Evolutionary conservation across 1,140 invertebrate genomes (phyloP).

Genomic region (Drosophila parabipectinata): DNA sequence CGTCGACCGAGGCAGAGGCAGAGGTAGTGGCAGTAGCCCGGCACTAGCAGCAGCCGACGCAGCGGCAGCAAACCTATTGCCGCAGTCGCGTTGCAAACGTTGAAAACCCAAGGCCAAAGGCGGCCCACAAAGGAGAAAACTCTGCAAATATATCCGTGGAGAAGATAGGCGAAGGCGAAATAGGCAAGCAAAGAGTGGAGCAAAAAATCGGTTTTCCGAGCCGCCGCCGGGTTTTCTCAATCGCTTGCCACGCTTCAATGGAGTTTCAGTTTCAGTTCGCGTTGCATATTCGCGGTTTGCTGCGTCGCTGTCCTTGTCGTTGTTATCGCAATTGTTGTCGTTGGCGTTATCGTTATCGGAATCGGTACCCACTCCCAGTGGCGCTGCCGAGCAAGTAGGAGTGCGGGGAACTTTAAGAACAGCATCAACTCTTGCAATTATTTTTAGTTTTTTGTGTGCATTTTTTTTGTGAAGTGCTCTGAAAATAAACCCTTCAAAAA

Average conservation of each 20-base stretch:
- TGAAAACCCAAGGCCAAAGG: constrained; percentile 17
- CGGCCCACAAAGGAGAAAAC: constrained; percentile 8
- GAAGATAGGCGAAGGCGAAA: constrained; percentile 9
- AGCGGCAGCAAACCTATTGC: constrained; percentile 14
- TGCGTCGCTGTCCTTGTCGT: constrained; percentile 25
- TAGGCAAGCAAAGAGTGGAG: constrained; percentile 18
- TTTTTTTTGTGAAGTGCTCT: not conserved
- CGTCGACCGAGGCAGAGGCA: not conserved
- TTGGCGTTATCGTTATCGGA: constrained; percentile 21
- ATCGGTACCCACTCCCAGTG: constrained; percentile 18
- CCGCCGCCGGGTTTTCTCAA: constrained; percentile 16
- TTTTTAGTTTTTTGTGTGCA: constrained; percentile 1
- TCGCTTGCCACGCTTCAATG: constrained; percentile 75
- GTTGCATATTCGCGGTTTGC: constrained; percentile 39
- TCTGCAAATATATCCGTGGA: constrained; percentile 10
- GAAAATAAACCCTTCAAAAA: not conserved
- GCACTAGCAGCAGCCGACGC: constrained; percentile 3
- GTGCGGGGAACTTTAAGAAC: not conserved
- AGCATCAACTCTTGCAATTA: not conserved
- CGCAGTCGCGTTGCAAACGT: constrained; percentile 18
- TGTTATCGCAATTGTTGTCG: constrained; percentile 55
- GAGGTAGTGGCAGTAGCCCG: not conserved
- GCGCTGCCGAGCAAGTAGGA: constrained; percentile 6
- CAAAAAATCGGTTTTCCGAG: constrained; percentile 32
- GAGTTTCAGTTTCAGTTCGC: constrained; percentile 56